Base-by-base conservation (phyloP, 2,888 invertebrate species). In the Cephalotes varians region DNA sequence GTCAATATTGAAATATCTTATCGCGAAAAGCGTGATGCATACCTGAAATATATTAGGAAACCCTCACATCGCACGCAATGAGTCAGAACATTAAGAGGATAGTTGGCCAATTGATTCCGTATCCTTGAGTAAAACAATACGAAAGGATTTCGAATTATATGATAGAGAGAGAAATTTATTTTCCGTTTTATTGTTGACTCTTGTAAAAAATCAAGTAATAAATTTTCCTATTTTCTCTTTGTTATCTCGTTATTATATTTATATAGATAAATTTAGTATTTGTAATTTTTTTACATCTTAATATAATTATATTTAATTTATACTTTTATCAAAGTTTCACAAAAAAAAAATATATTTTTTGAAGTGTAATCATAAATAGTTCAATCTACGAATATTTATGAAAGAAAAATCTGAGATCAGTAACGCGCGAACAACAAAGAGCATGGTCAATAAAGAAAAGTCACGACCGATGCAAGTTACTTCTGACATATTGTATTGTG, bases 1-100 rank as follows among this genome's bases (percentile, higher is more conserved):
- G 93, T 93, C 92, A 93, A 93, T 93, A 93, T 93, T 93, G 93
- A 90, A 91, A 92, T 90, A 92, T 92, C 93, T 93, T 93, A 93
- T 93, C 93, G 89, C 86, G 84, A 87, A 91, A 92, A 92, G 89
- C 89, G 89, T 82, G 90, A 84, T 88, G 89, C 89, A 90, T 92
- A 90, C 90, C 86, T 89, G 90, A 89, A 91, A 90, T 86, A 88
- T 89, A 87, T 90, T 87, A 85, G 83, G 89, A 90, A 90, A 88
- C 74, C 51, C 74, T 85, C 64, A n/a, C 82, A 6, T 54, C 40
- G 79, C 81, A 44, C 80, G 49, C 83, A 83, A 83, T 89, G 88
- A 90, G 83, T 89, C 88, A 90, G 79, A 82, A 60, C 51, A 65
- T 54, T 79, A 79, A 79, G 85, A 88, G 83, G 88, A 90, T 90